Base-by-base conservation (phyloP, 2,797 vertebrate species). In the Distichodus sexfasciatus region DNA sequence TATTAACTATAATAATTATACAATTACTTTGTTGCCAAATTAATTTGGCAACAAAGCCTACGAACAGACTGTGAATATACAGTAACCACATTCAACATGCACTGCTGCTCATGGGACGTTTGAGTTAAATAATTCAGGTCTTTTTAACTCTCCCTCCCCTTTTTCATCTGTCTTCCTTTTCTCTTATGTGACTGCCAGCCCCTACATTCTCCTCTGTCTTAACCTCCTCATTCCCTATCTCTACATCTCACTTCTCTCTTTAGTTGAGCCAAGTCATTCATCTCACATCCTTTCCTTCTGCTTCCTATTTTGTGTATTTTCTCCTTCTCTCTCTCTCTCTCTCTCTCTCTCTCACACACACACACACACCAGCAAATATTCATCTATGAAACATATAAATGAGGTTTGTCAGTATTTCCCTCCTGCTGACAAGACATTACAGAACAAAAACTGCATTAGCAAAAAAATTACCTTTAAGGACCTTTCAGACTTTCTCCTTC, bases 141-240 rank as follows among this genome's bases (percentile, higher is more conserved):
- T 55, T 14, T 35, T 35, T 6, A 11, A 23, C 17, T 40, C 19
- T 24, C 19, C 54, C 24, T 38, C 3, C 11, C 21, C 15, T 40
- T 58, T 38, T 9, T 23, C 21, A 9, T 9, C 31, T 26, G 5
- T 57, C 19, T 23, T 53, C 28, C 15, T 15, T 24, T 9, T 26
- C n/a, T 17, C 19, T 35, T 10, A 12, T 66, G 15, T 41, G 23
- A 15, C 14, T 51, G 38, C 57, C 59, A 19, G n/a, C 4, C 40
- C 41, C 10, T 24, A 9, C 12, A 29, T 54, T 54, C 19, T 62
- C 46, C 26, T 28, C 31, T 58, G 6, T 24, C 29, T 26, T 21
- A 53, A 44, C 19, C 36, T 36, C 14, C 36, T 54, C 46, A 35
- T 58, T 48, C 11, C 15, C 59, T 46, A 23, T 60, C 43, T 50